A percentile compares a stretch with the other conserved stretches of the same genome.
Evolutionary conservation across 2,888 invertebrate genomes (phyloP).

Genomic region (Busseola fusca): DNA sequence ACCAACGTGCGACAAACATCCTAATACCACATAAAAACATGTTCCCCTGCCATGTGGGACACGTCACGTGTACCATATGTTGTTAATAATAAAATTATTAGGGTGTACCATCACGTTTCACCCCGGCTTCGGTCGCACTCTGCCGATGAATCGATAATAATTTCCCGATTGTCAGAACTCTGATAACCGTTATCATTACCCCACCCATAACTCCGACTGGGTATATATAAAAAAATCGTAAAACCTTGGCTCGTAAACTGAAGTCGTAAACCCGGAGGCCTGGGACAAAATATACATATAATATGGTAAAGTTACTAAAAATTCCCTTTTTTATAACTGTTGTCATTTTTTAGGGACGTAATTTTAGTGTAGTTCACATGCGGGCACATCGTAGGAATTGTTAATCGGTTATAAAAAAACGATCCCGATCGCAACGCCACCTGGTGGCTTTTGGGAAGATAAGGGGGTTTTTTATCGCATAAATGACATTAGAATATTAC

Average conservation of each 20-base stretch:
- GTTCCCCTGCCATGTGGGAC: constrained; percentile 27
- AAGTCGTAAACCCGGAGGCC: constrained; percentile 53
- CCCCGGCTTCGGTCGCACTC: constrained; percentile 38
- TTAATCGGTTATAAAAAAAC: constrained; percentile 45
- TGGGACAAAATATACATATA: constrained; percentile 58
- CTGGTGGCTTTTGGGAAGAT: constrained; percentile 45
- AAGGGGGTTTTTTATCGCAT: constrained; percentile 40
- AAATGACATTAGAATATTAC: constrained; percentile 35
- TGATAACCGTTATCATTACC: constrained; percentile 67
- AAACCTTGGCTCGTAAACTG: constrained; percentile 62
- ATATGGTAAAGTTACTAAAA: constrained; percentile 61
- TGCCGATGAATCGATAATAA: constrained; percentile 60
- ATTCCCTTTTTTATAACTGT: constrained; percentile 55
- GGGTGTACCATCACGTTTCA: constrained; percentile 39
- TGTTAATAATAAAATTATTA: constrained; percentile 58
- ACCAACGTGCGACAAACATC: constrained; percentile 32
- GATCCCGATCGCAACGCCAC: constrained; percentile 31
- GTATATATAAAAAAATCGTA: constrained; percentile 73
- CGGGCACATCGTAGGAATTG: constrained; percentile 15
- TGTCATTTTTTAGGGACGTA: constrained; percentile 45
- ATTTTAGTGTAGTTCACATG: constrained; percentile 35
- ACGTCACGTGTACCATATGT: constrained; percentile 53
- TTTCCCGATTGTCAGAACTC: constrained; percentile 40
- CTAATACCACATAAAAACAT: constrained; percentile 40
- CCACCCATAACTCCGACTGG: constrained; percentile 51